These are phyloP conservation scores for Bombylius discolor DNA, from an alignment of 2,888 invertebrate species.

Conservation along the genomic window DNA sequence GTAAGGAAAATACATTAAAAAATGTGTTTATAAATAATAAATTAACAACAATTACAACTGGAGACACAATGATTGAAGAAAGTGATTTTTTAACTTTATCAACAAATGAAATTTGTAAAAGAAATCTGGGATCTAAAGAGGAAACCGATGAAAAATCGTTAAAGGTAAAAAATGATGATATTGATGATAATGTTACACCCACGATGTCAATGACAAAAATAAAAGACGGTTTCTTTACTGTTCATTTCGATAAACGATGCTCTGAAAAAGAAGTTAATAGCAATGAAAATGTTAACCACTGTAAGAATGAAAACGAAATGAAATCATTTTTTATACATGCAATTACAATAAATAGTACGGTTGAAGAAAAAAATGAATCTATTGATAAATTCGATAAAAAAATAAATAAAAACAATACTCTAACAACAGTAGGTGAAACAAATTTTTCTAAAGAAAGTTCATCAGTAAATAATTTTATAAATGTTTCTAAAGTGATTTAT, in stretches of 20 bases:
- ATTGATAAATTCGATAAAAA: no score
- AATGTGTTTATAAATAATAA: background rate
- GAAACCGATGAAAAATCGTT: constrained; percentile 9
- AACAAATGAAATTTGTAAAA: no score
- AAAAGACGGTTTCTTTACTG: constrained; percentile 22
- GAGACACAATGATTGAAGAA: background rate
- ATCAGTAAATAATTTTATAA: background rate
- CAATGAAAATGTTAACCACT: background rate
- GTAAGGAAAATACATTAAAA: no score
- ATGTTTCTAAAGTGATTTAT: no score
- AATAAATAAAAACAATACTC: no score
- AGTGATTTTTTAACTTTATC: no score
- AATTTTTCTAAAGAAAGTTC: background rate
- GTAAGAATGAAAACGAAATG: background rate
- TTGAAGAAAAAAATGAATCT: no score
- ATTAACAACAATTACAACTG: background rate
- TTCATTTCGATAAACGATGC: constrained; percentile 13
- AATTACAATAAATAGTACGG: background rate
- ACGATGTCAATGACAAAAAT: constrained; percentile 6
- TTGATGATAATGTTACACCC: no score
- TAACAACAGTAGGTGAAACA: no score
- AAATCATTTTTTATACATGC: constrained; percentile 4
- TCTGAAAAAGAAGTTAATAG: constrained; percentile 4
- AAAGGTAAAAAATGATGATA: no score
- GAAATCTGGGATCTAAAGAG: background rate